Percentiles rank a stretch among this genome's conserved stretches.
Evolutionary conservation across 2,888 invertebrate species (phyloP).

Genomic region (Gibbula magus): DNA sequence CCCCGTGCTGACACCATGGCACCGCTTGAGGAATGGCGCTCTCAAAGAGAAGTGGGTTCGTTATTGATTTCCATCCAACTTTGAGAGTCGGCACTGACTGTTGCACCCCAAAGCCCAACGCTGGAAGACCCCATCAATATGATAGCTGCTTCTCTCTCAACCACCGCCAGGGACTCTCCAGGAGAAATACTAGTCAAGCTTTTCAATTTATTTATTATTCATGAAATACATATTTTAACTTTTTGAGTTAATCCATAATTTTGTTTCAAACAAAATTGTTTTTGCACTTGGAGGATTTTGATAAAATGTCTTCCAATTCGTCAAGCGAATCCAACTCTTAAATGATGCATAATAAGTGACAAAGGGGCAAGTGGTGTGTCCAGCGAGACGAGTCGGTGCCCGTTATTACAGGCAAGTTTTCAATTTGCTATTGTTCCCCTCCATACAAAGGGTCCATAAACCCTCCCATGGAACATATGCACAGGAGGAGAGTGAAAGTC

Average conservation of each 20-base stretch:
- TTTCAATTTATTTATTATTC: too few relatives aligned
- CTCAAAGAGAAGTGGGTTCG: not conserved
- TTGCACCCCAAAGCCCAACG: conserved; percentile 13
- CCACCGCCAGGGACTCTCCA: too few relatives aligned
- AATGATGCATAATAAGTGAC: not conserved
- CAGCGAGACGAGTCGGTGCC: not conserved
- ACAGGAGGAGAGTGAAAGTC: conserved; percentile 16
- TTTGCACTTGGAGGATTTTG: too few relatives aligned
- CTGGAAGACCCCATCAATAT: not conserved
- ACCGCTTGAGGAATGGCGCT: not conserved
- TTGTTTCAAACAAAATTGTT: too few relatives aligned
- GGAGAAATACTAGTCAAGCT: too few relatives aligned
- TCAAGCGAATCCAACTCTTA: not conserved
- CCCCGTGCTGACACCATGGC: not conserved
- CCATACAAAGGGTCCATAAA: not conserved
- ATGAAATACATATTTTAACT: too few relatives aligned
- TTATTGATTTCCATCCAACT: conserved; percentile 5
- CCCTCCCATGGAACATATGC: conserved; percentile 20
- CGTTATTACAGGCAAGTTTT: conserved; percentile 8
- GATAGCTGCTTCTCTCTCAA: too few relatives aligned
- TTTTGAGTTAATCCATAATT: too few relatives aligned
- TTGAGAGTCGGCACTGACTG: not conserved
- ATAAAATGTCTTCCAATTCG: not conserved
- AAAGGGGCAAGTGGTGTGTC: not conserved
- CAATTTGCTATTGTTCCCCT: conserved; percentile 5